phyloP scores from a whole-genome alignment of 2,888 invertebrate genomes.

The Ariolimax columbianus region DNA sequence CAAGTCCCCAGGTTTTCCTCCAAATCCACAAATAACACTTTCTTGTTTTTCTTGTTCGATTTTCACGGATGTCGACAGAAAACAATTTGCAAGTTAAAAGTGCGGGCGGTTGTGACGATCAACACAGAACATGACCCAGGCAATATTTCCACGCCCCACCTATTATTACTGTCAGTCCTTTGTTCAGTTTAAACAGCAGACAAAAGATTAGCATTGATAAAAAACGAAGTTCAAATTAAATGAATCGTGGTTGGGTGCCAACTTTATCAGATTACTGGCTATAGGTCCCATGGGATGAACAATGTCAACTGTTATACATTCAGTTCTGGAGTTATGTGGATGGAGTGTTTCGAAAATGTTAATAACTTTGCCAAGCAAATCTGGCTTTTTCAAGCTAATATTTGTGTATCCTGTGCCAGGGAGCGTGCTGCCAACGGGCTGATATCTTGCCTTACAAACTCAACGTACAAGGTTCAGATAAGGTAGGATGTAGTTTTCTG shows the following conservation, averaged over 20 bases:
- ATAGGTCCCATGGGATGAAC: no score
- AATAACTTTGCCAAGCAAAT: no score
- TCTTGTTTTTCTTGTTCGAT: background rate
- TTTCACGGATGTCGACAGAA: background rate
- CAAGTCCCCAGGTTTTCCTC: background rate
- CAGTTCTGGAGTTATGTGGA: no score
- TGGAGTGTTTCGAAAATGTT: no score
- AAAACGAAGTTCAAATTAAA: background rate
- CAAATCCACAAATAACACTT: conserved; percentile 2
- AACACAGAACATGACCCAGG: background rate
- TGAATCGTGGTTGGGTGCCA: background rate
- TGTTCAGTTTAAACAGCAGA: background rate
- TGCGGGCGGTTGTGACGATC: background rate
- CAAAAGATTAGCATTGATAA: background rate
- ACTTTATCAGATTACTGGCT: no score
- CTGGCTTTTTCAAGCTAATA: no score
- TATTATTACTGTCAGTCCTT: background rate
- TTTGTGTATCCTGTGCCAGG: no score
- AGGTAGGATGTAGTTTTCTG: no score
- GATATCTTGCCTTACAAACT: no score
- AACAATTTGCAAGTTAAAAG: background rate
- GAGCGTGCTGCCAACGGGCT: no score
- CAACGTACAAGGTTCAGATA: no score
- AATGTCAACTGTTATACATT: no score
- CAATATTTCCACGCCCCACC: background rate